phyloP scores from a whole-genome alignment of 2,797 vertebrate species.

The Pelodytes ibericus region DNA sequence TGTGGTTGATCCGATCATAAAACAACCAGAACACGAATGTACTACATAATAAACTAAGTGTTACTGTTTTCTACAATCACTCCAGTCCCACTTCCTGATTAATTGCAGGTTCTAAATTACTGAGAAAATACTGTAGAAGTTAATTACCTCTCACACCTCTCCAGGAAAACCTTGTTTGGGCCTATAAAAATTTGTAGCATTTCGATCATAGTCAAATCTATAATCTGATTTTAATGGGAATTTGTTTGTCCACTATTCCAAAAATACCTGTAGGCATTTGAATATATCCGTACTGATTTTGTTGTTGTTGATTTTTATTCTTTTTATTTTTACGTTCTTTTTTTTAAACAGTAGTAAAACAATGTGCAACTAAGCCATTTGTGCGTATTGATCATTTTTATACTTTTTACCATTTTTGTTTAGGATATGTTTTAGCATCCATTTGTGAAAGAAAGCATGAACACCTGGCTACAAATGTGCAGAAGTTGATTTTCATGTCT shows the following conservation, averaged over 20 bases:
- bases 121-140: constrained; percentile 69
- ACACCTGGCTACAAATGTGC: too few relatives aligned
- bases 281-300: not conserved
- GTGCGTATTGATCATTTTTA: constrained; percentile 10
- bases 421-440: too few relatives aligned
- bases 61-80: constrained; percentile 68
- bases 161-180: constrained; percentile 64
- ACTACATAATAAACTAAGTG: constrained; percentile 72
- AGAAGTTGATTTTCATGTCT: too few relatives aligned
- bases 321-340: not conserved
- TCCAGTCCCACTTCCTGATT: constrained; percentile 69
- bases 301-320: not conserved
- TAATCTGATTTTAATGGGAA: constrained; percentile 65
- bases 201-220: constrained; percentile 66
- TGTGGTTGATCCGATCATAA: constrained; percentile 66
- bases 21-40: constrained; percentile 68
- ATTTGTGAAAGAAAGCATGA: too few relatives aligned
- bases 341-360: constrained; percentile 13
- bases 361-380: not conserved
- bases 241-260: constrained; percentile 62
- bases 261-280: constrained; percentile 15
- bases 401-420: not conserved
- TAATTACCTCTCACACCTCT: constrained; percentile 75
- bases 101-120: constrained; percentile 72
- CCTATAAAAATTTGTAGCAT: constrained; percentile 69